These are phyloP conservation scores for Diacarnus erythraeanus DNA, from an alignment of 37 sponge, comb jelly and placozoan genomes.

Conservation along the genomic window DNA sequence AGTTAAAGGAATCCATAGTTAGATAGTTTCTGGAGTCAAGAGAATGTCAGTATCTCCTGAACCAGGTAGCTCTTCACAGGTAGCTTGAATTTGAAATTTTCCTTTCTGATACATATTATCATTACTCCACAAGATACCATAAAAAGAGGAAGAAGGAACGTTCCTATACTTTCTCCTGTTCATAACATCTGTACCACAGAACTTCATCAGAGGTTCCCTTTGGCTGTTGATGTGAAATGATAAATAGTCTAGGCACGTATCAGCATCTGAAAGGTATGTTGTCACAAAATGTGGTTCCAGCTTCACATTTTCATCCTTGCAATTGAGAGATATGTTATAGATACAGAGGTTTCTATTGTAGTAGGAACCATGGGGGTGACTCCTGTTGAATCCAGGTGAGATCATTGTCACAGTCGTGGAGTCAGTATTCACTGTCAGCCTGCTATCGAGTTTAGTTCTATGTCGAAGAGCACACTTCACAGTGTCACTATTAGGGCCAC, in stretches of 20 bases:
- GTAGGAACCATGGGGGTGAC: not conserved
- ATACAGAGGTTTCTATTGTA: conserved; percentile 4
- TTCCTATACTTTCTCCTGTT: not conserved
- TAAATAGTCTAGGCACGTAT: not conserved
- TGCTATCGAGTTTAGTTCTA: not conserved
- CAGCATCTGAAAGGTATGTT: not conserved
- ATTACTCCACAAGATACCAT: not conserved
- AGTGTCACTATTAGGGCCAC: not conserved
- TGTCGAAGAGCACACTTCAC: conserved; percentile 7
- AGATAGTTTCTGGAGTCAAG: not conserved
- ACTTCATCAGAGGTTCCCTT: not conserved
- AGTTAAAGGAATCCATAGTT: not conserved
- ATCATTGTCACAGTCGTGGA: not conserved
- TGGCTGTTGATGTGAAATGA: not conserved
- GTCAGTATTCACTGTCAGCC: not conserved
- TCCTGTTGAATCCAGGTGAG: conserved; percentile 11
- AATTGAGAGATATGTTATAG: conserved; percentile 1
- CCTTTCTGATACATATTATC: not conserved
- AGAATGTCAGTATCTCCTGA: not conserved
- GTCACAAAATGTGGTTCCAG: not conserved
- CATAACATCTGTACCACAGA: conserved; percentile 3
- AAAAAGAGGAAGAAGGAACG: not conserved
- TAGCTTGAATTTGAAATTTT: not conserved
- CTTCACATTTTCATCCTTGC: not conserved
- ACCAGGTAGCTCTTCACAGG: not conserved